Base-by-base conservation (phyloP, 2,888 invertebrate species). In the Crepidodera aurea region DNA sequence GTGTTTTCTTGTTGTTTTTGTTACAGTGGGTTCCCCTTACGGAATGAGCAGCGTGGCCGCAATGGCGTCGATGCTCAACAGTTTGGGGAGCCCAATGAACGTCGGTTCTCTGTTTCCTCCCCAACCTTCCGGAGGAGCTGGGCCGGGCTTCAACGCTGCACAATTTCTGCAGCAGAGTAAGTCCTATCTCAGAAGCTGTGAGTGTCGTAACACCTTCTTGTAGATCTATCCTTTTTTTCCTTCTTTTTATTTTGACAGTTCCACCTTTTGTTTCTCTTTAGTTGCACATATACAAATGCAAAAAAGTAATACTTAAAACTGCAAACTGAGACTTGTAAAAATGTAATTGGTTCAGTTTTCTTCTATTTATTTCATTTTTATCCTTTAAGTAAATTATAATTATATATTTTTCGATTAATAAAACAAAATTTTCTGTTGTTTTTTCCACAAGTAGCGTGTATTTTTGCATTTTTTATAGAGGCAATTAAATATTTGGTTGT, bases 91-190 rank as follows among this genome's bases (percentile, higher is more conserved):
- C 59, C 79, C 80, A 60, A 78, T 80, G 78, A 78, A 76, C 68
- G 75, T 79, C 75, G 77, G 78, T 64, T 76, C 74, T 42, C 77
- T 60, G 72, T 77, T 60, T 65, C 72, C 60, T 69, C 73, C 64
- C 64, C 72, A 63, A 75, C 71, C 64, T 70, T 66, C 55, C 5
- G 70, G 67, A 34, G 70, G 69, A 16, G 67, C 68, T 53, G 77
- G 75, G 42, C 75, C 77, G 75, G 86, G 86, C 53, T 87, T 85
- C 83, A 89, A 86, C 85, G 89, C 91, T 77, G 90, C 91, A 80
- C 90, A 92, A 78, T 87, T 92, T 80, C 86, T 93, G 83, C 91
- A 92, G 82, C 92, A 92, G 86, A 91, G 92, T 92, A 89, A 90
- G 90, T 90, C 73, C 44, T 42, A 60, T 60, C 44, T 57, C 51